Percentiles rank a stretch among this genome's conserved stretches.
phyloP scores from a whole-genome alignment of 2,113 vertebrate species.

The Psittacara wagleri region DNA sequence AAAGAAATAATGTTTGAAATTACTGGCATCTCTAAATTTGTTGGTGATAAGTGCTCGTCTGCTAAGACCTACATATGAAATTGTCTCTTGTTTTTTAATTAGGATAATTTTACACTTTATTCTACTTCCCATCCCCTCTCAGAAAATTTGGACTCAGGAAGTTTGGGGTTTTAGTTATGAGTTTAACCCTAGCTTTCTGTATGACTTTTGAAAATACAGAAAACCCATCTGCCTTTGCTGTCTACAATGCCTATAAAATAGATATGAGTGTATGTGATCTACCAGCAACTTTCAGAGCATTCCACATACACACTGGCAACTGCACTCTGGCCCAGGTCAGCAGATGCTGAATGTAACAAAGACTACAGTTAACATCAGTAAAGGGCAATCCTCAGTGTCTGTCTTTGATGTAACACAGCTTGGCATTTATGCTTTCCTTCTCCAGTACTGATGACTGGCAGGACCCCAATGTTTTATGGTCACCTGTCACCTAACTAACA shows the following conservation, averaged over 20 bases:
- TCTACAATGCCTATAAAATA: background rate
- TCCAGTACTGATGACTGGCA: background rate
- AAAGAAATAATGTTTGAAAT: background rate
- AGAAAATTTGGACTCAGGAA: background rate
- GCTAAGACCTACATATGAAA: background rate
- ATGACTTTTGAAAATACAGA: background rate
- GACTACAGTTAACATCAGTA: background rate
- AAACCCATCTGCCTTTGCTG: background rate
- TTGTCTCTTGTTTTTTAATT: background rate
- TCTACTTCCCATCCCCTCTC: background rate
- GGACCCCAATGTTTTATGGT: background rate
- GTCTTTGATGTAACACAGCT: background rate
- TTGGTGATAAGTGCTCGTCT: background rate
- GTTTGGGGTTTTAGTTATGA: background rate
- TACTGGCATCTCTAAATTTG: background rate
- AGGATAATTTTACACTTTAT: background rate
- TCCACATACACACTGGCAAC: background rate
- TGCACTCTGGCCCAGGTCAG: background rate
- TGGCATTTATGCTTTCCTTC: background rate
- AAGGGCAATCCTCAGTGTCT: background rate
- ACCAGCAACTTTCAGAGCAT: background rate
- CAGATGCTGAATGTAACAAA: background rate
- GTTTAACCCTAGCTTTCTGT: background rate
- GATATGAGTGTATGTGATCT: background rate
- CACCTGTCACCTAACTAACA: background rate